phyloP scores from a whole-genome alignment of 1,140 invertebrate genomes.

The Rhyacophila brunnea region DNA sequence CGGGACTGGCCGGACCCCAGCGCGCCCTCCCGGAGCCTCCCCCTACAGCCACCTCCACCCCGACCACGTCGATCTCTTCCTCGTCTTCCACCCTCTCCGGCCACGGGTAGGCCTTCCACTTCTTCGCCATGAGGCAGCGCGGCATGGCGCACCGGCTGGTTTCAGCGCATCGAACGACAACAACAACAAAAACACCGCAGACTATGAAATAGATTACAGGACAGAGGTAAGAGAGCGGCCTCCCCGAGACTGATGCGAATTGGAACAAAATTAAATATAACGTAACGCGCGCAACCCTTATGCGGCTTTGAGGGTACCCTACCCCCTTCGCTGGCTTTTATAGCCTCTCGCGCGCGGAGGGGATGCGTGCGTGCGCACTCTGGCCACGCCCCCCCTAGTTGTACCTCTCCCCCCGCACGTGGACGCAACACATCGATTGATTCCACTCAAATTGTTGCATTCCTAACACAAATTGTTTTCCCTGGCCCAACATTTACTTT shows the following conservation, averaged over 20 bases:
- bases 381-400: conserved; percentile 14
- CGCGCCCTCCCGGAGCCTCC: conserved; percentile 52
- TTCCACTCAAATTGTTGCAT: conserved; percentile 36
- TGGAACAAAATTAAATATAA: conserved; percentile 42
- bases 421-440: conserved; percentile 40
- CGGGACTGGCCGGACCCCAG: conserved; percentile 46
- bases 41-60: conserved; percentile 46
- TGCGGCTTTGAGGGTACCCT: conserved; percentile 51
- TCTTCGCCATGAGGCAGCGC: conserved; percentile 86
- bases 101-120: conserved; percentile 85
- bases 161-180: conserved; percentile 45
- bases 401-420: conserved; percentile 21
- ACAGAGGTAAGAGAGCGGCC: conserved; percentile 39
- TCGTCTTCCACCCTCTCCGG: conserved; percentile 71
- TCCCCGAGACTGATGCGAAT: conserved; percentile 50
- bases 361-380: conserved; percentile 32
- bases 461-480: conserved; percentile 35
- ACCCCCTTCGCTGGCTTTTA: conserved; percentile 47
- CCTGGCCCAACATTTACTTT: conserved; percentile 23
- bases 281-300: conserved; percentile 50
- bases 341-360: conserved; percentile 34
- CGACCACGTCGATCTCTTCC: conserved; percentile 81
- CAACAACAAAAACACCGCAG: conserved; percentile 13
- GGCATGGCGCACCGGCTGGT: conserved; percentile 64
- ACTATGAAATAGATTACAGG: conserved; percentile 42